Percentiles rank a stretch among this genome's conserved stretches.
Evolutionary conservation across 2,888 invertebrate species (phyloP).

Genomic region (Stictocephala bisonia): DNA sequence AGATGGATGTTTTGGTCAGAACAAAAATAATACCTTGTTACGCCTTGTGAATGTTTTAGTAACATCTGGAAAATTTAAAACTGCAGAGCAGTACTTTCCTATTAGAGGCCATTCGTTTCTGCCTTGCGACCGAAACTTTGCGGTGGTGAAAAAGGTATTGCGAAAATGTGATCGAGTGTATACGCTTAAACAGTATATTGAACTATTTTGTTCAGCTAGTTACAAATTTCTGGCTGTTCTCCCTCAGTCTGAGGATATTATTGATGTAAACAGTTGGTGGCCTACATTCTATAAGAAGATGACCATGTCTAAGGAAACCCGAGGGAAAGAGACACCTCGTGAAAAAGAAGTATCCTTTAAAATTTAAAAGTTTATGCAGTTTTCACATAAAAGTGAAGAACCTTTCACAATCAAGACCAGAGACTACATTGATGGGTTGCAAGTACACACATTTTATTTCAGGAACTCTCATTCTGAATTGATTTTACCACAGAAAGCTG

Average conservation of each 20-base stretch:
- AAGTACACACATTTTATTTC: conserved; percentile 21
- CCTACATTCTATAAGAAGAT: conserved; percentile 37
- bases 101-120: too few relatives aligned
- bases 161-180: conserved; percentile 13
- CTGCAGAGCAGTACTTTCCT: too few relatives aligned
- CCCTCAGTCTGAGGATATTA: conserved; percentile 20
- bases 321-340: conserved; percentile 20
- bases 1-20: too few relatives aligned
- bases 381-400: not conserved
- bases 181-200: conserved; percentile 29
- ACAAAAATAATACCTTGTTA: too few relatives aligned
- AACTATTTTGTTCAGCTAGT: not conserved
- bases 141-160: conserved; percentile 18
- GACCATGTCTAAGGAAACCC: conserved; percentile 29
- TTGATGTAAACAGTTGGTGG: conserved; percentile 28
- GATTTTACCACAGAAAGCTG: conserved; percentile 8
- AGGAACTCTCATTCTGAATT: not conserved
- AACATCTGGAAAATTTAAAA: too few relatives aligned
- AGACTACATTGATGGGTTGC: conserved; percentile 29
- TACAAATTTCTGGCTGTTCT: conserved; percentile 20
- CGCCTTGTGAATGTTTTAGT: too few relatives aligned
- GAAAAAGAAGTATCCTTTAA: conserved; percentile 28
- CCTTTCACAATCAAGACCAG: not conserved
- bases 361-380: conserved; percentile 30
- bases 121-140: too few relatives aligned